Evolutionary conservation across 1,140 invertebrate genomes (phyloP), one percentile per base, ranked within the genome.

Genomic region (Linepithema humile): DNA sequence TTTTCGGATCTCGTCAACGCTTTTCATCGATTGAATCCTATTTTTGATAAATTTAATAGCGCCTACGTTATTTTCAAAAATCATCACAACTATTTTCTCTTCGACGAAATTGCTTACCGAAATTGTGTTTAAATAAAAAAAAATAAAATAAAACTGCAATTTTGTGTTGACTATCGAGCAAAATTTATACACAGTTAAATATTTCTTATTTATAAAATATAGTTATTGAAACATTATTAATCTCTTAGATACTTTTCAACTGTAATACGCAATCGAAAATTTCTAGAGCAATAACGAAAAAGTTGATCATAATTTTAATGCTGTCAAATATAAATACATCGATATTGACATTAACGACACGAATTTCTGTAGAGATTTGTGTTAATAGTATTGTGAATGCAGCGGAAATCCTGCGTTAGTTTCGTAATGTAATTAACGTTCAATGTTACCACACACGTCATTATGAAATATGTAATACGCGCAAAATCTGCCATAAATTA

Each of bases 381-480:
- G 75, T 69, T 80, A 69, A 80, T 69, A 55, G 32, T 35, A 80
- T 70, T 20, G 35, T 38, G 48, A 69, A n/a, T 23, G 38, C 48
- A 50, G 29, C 17, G 59, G 29, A 64, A 78, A 80, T 80, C 35
- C 48, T 29, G 12, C 17, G 75, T 67, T 69, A 53, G 62, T 5
- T 35, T 35, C 45, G 67, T 80, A 55, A 78, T 78, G 35, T 78
- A 69, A 78, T 78, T 78, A 78, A 69, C 75, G 35, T 78, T 75
- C 73, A 43, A 64, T 57, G 60, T 75, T 78, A 53, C 62, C 64
- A n/a, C 48, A 50, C 23, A 38, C 64, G 50, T n/a, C 48, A 53
- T 40, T 40, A 35, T 45, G 73, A 53, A 67, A 78, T 53, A 65
- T 67, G 17, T 78, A 78, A 78, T 29, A 6, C 23, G 43, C 10